Evolutionary conservation across 2,888 invertebrate species (phyloP).

Genomic region (Mystacides longicornis): DNA sequence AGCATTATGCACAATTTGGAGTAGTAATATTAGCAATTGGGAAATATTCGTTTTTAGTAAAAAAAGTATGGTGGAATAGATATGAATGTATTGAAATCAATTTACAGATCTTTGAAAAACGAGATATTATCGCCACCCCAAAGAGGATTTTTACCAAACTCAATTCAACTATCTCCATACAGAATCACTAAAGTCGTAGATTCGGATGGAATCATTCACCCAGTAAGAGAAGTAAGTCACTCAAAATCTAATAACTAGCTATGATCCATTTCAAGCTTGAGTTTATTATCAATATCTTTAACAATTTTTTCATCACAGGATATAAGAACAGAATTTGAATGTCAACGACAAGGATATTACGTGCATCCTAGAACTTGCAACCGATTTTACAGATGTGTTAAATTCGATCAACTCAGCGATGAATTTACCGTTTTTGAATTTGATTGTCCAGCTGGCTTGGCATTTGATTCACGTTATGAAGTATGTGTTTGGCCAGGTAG

Average conservation of each 20-base stretch:
- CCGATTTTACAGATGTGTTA: conserved; percentile 73
- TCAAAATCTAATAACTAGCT: not conserved
- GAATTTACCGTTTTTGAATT: conserved; percentile 74
- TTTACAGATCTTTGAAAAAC: conserved; percentile 50
- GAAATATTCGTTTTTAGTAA: too few species aligned
- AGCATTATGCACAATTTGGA: too few species aligned
- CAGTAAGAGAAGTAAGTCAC: conserved; percentile 52
- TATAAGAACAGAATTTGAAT: conserved; percentile 65
- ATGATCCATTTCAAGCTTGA: not conserved
- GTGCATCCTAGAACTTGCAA: conserved; percentile 71
- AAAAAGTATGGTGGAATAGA: too few species aligned
- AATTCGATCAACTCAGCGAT: conserved; percentile 66
- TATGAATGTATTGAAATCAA: too few species aligned
- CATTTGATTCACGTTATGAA: conserved; percentile 68
- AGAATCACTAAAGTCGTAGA: conserved; percentile 67
- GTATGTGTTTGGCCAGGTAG: conserved; percentile 79
- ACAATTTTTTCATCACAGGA: conserved; percentile 40
- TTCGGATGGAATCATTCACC: conserved; percentile 63
- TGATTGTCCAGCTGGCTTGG: conserved; percentile 70
- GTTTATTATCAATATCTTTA: not conserved
- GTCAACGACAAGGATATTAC: conserved; percentile 71
- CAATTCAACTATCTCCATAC: conserved; percentile 62
- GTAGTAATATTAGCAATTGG: too few species aligned
- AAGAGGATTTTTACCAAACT: conserved; percentile 43
- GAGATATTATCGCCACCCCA: conserved; percentile 49